Evolutionary conservation across 2,113 vertebrate genomes (phyloP).

Genomic region (Mustela lutreola): DNA sequence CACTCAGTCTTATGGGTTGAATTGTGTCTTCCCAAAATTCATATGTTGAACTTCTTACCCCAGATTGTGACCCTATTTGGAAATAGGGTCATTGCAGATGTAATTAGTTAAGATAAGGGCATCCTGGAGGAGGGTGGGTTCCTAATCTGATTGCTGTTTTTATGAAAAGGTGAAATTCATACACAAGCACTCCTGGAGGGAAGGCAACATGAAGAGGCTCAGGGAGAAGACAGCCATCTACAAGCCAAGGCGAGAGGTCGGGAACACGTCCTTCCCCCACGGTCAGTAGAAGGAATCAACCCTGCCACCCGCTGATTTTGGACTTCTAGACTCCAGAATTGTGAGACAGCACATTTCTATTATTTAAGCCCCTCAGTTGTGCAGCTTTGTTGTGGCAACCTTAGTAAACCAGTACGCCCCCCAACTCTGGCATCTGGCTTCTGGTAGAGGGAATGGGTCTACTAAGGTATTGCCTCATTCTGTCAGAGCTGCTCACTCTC

Average conservation of each 20-base stretch:
- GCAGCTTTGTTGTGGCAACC: neutral
- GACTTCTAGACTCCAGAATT: neutral
- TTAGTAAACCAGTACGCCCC: neutral
- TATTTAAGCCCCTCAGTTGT: neutral
- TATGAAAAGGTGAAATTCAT: neutral
- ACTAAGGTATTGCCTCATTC: neutral
- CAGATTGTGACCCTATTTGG: neutral
- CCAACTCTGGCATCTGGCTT: neutral
- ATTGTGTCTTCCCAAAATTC: neutral
- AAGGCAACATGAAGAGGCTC: neutral
- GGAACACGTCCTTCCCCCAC: neutral
- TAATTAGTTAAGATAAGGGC: neutral
- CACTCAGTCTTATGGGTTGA: neutral
- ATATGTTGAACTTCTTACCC: neutral
- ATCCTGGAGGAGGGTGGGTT: neutral
- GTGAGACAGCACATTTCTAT: neutral
- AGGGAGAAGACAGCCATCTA: neutral
- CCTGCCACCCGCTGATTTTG: neutral
- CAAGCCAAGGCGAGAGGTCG: neutral
- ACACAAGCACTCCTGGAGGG: neutral
- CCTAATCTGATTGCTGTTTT: neutral
- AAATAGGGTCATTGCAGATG: neutral
- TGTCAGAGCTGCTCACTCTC: neutral
- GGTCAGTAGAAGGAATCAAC: neutral
- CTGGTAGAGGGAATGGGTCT: fast-evolving